Evolutionary conservation across 2,888 invertebrate species (phyloP), one percentile per base, ranked within the genome.

Genomic region (Cerastis rubricosa): DNA sequence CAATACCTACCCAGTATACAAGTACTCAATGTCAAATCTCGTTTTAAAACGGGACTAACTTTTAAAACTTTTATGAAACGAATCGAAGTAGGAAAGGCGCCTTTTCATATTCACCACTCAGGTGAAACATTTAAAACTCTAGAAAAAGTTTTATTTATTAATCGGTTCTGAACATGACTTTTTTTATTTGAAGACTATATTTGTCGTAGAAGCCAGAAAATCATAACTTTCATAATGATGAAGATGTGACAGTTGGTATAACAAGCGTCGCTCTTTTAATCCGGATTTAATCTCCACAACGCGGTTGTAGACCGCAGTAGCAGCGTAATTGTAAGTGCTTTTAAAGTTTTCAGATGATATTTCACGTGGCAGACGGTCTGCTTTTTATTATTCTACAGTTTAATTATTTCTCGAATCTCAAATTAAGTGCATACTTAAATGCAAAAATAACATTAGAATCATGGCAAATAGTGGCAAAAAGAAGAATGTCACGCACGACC

Each of bases 1-100:
- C n/a, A 71, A 71, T 19, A 29, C n/a, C n/a, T n/a, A n/a, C 40
- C 68, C 6, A 25, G 49, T 29, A 25, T 25, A 17, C 25, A 7
- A 19, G 17, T 14, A 43, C 35, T 35, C 35, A 35, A 35, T 35
- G 17, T 43, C 17, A 11, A 51, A 29, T 43, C 9, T 40, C 49
- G 25, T 71, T 51, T 17, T 22, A n/a, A 40, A 35, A 35, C 3
- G 17, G 65, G n/a, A n/a, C 12, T 65, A 0, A 5, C 2, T n/a
- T n/a, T 29, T 45, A 22, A 71, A 71, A 67, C 25, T 57, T 49
- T 25, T 19, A 45, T 14, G 71, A 51, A 68, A 68, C 25, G 25
- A 57, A 40, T 51, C 1, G 11, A 19, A 14, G 19, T 64, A 1
- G 9, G 14, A 25, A 6, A 25, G 2, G 14, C 25, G 6, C 25